These are phyloP conservation scores for Apis laboriosa DNA, from an alignment of 1,140 invertebrate species.

Conservation along the genomic window DNA sequence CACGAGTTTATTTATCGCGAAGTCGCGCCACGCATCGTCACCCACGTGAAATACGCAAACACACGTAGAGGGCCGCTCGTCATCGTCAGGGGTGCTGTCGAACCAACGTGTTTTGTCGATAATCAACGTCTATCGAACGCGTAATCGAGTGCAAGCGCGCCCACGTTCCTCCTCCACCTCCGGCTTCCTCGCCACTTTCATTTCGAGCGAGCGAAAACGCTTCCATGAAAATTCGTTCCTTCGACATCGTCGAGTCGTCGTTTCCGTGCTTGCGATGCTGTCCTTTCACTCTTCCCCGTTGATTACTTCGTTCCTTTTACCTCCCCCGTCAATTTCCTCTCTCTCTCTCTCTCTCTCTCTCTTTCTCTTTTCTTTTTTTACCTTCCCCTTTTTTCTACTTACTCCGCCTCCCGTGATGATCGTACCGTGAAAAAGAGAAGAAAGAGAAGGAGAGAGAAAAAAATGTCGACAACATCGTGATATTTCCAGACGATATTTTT, in stretches of 20 bases:
- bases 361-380: neutral
- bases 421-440: neutral
- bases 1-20: conserved; percentile 40
- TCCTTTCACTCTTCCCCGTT: conserved; percentile 56
- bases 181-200: conserved; percentile 52
- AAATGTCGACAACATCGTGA: conserved; percentile 23
- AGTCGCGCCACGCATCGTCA: conserved; percentile 38
- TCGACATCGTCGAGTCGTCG: conserved; percentile 47
- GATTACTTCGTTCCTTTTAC: conserved; percentile 58
- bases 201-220: conserved; percentile 53
- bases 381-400: neutral
- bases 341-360: neutral
- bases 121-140: conserved; percentile 69
- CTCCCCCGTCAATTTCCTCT: conserved; percentile 4
- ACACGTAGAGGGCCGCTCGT: conserved; percentile 55
- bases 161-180: conserved; percentile 43
- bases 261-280: conserved; percentile 59
- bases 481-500: neutral
- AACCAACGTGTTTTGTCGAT: conserved; percentile 70
- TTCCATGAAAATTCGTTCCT: conserved; percentile 65
- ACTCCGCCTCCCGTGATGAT: neutral
- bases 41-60: conserved; percentile 27
- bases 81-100: conserved; percentile 66
- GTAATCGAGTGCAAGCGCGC: conserved; percentile 67
- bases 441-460: neutral